Percentiles rank a stretch among this genome's conserved stretches.
These are phyloP conservation scores for Beris chalybata DNA, from an alignment of 2,888 invertebrate genomes.

Conservation along the genomic window DNA sequence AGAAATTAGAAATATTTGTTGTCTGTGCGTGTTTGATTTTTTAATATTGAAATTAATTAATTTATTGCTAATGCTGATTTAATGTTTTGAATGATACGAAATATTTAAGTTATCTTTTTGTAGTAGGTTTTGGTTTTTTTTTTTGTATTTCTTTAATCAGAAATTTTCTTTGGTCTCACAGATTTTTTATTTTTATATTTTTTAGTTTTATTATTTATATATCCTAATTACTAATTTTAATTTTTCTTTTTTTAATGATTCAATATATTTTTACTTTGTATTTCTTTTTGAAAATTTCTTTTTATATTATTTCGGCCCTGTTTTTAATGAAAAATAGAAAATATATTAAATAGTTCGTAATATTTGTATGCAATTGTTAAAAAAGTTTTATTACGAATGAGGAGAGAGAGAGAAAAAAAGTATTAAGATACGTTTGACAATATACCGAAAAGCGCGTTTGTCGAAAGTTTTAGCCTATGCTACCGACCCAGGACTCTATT, in stretches of 20 bases:
- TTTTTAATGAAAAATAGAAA: not conserved
- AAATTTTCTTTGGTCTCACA: conserved; percentile 39
- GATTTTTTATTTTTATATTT: conserved; percentile 33
- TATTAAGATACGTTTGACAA: not conserved
- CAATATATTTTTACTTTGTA: conserved; percentile 18
- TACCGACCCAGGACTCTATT: not conserved
- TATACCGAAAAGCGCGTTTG: conserved; percentile 32
- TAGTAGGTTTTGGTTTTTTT: conserved; percentile 18
- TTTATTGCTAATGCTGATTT: not conserved
- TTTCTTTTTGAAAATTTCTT: too few relatives aligned
- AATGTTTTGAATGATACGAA: conserved; percentile 6
- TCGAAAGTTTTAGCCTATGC: conserved; percentile 33
- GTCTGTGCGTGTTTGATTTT: too few relatives aligned
- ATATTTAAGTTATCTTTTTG: conserved; percentile 6
- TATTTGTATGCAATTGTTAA: not conserved
- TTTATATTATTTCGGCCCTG: not conserved
- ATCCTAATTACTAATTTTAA: conserved; percentile 37
- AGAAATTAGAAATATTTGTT: not conserved
- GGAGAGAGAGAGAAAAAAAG: not conserved
- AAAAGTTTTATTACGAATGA: not conserved
- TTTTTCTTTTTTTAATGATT: conserved; percentile 29
- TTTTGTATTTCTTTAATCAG: conserved; percentile 32
- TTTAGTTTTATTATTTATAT: conserved; percentile 25
- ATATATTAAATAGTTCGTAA: not conserved
- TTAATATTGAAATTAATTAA: too few relatives aligned